Conservation (phyloP, 2,888 invertebrate genomes). For the Escarpia spicata region DNA sequence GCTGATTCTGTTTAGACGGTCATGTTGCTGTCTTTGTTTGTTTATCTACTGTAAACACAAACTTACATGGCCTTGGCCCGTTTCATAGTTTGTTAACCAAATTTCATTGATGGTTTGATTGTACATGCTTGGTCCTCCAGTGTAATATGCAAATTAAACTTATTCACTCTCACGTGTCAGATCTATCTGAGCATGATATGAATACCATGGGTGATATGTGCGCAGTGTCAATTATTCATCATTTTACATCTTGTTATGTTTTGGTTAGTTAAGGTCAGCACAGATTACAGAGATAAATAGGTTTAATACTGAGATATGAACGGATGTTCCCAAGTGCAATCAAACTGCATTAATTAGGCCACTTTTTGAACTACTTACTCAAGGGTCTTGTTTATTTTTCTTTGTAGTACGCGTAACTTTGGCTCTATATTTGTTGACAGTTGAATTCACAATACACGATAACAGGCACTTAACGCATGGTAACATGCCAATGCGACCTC, state of each 20-base stretch:
- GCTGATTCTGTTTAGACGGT: background rate
- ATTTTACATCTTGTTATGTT: background rate
- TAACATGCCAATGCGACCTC: too few species aligned
- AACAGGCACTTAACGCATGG: background rate
- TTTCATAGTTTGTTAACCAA: background rate
- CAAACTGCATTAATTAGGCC: constrained; percentile 36
- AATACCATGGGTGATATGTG: background rate
- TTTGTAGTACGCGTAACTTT: background rate
- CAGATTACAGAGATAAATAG: background rate
- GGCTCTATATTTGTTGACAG: background rate
- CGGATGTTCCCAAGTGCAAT: constrained; percentile 29
- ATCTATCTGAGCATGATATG: background rate
- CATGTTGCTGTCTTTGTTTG: background rate
- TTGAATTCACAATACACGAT: background rate
- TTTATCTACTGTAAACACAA: background rate
- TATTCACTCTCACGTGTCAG: constrained; percentile 27
- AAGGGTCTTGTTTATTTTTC: background rate
- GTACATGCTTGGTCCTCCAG: background rate
- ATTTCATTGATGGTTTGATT: background rate
- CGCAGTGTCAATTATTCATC: background rate
- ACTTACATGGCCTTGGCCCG: background rate
- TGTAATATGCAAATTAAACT: background rate
- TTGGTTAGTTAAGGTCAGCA: background rate
- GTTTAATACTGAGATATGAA: background rate
- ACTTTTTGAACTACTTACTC: background rate